phyloP scores from a whole-genome alignment of 2,113 vertebrate species.

The Syrrhaptes paradoxus region DNA sequence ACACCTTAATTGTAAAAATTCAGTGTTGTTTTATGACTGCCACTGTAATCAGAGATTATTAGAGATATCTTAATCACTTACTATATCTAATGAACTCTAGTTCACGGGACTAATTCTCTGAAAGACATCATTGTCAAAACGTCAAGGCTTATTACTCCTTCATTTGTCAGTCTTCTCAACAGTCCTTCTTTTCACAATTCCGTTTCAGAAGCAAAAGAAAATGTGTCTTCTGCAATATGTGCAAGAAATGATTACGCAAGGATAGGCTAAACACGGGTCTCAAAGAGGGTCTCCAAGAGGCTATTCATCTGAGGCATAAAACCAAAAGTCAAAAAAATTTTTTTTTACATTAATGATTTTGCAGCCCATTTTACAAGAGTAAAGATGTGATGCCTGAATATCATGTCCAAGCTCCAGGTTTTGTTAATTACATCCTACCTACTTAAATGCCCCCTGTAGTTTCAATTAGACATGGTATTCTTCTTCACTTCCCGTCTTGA shows the following conservation, averaged over 20 bases:
- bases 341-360: not conserved
- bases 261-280: not conserved
- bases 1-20: not conserved
- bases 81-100: not conserved
- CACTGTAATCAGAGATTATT: not conserved
- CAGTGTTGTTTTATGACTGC: not conserved
- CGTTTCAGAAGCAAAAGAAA: not conserved
- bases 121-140: not conserved
- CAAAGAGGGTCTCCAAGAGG: not conserved
- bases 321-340: not conserved
- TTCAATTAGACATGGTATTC: slow-evolving; percentile 68
- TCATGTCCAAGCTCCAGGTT: slow-evolving; percentile 35
- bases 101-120: not conserved
- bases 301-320: not conserved
- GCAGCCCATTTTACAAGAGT: not conserved
- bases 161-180: not conserved
- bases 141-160: slow-evolving; percentile 11
- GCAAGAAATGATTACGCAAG: not conserved
- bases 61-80: not conserved
- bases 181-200: not conserved
- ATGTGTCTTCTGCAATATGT: fast-evolving
- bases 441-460: slow-evolving; percentile 52
- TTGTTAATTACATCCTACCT: slow-evolving; percentile 51
- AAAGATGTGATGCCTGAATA: slow-evolving; percentile 24
- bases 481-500: slow-evolving; percentile 60